Base-by-base conservation (phyloP, 1,140 invertebrate species). In the Pantala flavescens region DNA sequence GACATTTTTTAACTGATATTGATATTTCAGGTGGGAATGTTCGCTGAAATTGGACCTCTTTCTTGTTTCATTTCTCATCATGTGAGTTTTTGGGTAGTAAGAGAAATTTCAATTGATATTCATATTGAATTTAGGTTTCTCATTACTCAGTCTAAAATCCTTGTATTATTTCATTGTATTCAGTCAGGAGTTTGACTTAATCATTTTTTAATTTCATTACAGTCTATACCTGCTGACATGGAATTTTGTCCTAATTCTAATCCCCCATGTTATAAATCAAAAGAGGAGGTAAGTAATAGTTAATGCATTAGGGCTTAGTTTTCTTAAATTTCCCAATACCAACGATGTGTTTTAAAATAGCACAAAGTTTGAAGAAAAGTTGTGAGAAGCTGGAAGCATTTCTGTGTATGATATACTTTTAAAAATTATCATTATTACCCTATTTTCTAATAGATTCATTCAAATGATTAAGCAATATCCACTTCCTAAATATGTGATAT, bases 41-140 rank as follows among this genome's bases (percentile, higher is more conserved):
- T 99, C 88, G 97, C 96, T 75, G 97, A 99, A 86, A 98, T 99
- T 82, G 98, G 97, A 73, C 98, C 98, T n/a, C 86, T 99, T 0
- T 95, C 95, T 5, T 99, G 98, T 84, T 99, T 99, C 83, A 98
- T 99, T 81, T 99, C 97, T 49, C 93, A 97, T 85, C 96, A 99
- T 89, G 94, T 96, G 87, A 89, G 91, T 89, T 73, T 36, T 24
- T 49, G n/a, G 19, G 19, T 71, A 36, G 9, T 12, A 70, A n/a
- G 3, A 42, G 23, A 7, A 71, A 24, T 24, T 21, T 71, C 70
- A n/a, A n/a, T n/a, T n/a, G n/a, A n/a, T n/a, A n/a, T n/a, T n/a
- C n/a, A n/a, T n/a, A n/a, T n/a, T n/a, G n/a, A n/a, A n/a, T n/a
- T n/a, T n/a, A n/a, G n/a, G n/a, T n/a, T n/a, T n/a, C n/a, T n/a